A percentile compares a stretch with the other conserved stretches of the same genome.
Conservation (phyloP, 1,140 invertebrate species). For the Bombyx mori region ASM3026992v2 NC_085117.1:3568501-3569000, state of each 20-base stretch:
- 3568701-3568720: slow-evolving; percentile 19
- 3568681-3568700: slow-evolving; percentile 35
- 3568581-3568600: slow-evolving; percentile 11
- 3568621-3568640: slow-evolving; percentile 37
- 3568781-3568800: slow-evolving; percentile 29
- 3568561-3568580: slow-evolving; percentile 12
- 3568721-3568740: slow-evolving; percentile 25
- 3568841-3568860: slow-evolving; percentile 25
- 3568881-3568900: slow-evolving; percentile 13
- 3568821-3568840: slow-evolving; percentile 36
- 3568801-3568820: slow-evolving; percentile 19
- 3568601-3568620: slow-evolving; percentile 27
- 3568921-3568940: background rate
- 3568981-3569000: slow-evolving; percentile 48
- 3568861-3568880: slow-evolving; percentile 30
- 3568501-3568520: slow-evolving; percentile 35
- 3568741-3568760: slow-evolving; percentile 28
- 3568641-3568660: slow-evolving; percentile 25
- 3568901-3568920: slow-evolving; percentile 2
- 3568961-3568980: slow-evolving; percentile 39
- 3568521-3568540: slow-evolving; percentile 25
- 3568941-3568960: slow-evolving; percentile 7
- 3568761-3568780: slow-evolving; percentile 21
- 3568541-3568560: slow-evolving; percentile 18
- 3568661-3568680: slow-evolving; percentile 24